These are phyloP conservation scores for Euzophera pinguis DNA, from an alignment of 2,888 invertebrate species.

Conservation along the genomic window DNA sequence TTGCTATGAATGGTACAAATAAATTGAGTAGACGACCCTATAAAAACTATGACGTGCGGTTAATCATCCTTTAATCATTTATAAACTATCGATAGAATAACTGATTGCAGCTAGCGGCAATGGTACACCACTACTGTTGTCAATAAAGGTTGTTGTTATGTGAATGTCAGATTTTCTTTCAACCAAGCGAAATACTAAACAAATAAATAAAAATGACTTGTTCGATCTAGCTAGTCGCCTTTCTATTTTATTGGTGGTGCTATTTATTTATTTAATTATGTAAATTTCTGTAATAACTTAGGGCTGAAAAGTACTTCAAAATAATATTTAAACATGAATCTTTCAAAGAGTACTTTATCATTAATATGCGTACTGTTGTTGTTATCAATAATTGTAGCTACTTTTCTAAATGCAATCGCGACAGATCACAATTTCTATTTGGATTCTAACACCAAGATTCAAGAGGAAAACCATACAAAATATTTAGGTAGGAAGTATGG, in stretches of 20 bases:
- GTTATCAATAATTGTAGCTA: conserved; percentile 84
- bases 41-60: too few relatives aligned
- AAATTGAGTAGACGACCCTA: too few relatives aligned
- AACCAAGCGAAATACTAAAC: too few relatives aligned
- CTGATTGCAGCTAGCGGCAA: too few relatives aligned
- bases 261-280: conserved; percentile 4
- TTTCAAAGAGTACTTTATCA: conserved; percentile 81
- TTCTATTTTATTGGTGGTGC: not conserved
- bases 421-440: conserved; percentile 74
- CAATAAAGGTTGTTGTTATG: too few relatives aligned
- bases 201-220: not conserved
- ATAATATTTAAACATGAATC: conserved; percentile 70
- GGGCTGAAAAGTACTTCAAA: not conserved
- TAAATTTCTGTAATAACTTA: conserved; percentile 5
- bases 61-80: too few relatives aligned
- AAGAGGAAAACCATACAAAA: conserved; percentile 52
- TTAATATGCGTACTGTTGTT: conserved; percentile 81
- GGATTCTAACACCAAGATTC: conserved; percentile 50
- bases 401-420: conserved; percentile 83
- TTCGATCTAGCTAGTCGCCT: not conserved
- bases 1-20: too few relatives aligned
- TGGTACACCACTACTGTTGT: too few relatives aligned
- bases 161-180: too few relatives aligned
- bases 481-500: conserved; percentile 59
- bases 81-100: too few relatives aligned